Conservation (phyloP, 2,113 vertebrate species). For the Rhinichthys klamathensis region DNA sequence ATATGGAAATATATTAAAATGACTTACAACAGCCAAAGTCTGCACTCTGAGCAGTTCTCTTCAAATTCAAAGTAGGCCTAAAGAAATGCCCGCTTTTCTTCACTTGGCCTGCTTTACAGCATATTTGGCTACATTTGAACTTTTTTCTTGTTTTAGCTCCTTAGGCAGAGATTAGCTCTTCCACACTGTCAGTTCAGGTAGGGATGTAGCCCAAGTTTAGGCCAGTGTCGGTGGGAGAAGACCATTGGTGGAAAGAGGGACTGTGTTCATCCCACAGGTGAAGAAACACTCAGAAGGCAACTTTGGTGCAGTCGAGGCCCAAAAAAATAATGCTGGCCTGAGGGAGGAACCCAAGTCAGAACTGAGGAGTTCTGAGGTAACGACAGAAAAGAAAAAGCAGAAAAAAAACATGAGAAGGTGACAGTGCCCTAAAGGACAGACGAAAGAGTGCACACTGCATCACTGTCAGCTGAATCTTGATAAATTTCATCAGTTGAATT, state of each 20-base stretch:
- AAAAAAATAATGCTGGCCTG: background rate
- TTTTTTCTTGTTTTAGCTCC: constrained; percentile 15
- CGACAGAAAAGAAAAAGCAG: background rate
- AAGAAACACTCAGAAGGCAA: background rate
- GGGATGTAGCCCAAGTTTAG: background rate
- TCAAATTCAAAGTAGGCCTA: constrained; percentile 2
- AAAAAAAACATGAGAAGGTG: background rate
- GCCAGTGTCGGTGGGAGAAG: background rate
- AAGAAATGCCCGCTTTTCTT: background rate
- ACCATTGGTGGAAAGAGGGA: background rate
- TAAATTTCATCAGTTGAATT: constrained; percentile 24
- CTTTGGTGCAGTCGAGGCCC: background rate
- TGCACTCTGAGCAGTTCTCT: background rate
- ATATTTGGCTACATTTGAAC: constrained; percentile 3
- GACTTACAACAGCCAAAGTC: constrained; percentile 14
- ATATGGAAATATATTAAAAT: constrained; percentile 33
- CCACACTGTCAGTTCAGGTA: background rate
- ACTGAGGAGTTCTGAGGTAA: background rate
- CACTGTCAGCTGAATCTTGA: constrained; percentile 27
- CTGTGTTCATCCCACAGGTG: background rate
- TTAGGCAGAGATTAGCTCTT: constrained; percentile 45
- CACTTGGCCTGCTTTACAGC: background rate
- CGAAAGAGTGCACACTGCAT: constrained; percentile 19
- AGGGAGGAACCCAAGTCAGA: background rate
- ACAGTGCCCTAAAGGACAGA: constrained; percentile 9